Evolutionary conservation across 2,888 invertebrate genomes (phyloP), one percentile per base, ranked within the genome.

Genomic region (Drepana falcataria): DNA sequence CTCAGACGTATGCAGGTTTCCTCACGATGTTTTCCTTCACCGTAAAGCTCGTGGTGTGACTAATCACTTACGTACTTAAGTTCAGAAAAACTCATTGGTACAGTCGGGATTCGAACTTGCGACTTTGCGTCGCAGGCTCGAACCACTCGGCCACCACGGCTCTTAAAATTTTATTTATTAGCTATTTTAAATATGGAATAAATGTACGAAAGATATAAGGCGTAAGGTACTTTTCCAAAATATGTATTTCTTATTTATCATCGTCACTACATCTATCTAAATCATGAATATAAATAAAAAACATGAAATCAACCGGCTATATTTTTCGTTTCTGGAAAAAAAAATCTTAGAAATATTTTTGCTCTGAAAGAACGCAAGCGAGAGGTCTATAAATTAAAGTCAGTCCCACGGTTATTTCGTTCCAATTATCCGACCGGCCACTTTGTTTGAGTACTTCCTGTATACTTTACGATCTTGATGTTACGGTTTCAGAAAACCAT

Each of bases 391-490:
- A 57, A 62, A 59, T 61, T 57, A 63, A 58, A 49, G 51, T 47
- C 57, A 53, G 52, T 59, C 53, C 57, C 55, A 52, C 55, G 59
- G 55, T 55, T 58, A 66, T 66, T 63, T 61, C 54, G 61, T 60
- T 58, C 61, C 62, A 71, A 66, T 65, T 66, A 64, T 63, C 55
- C 61, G 40, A 48, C 51, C 44, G 40, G 48, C 51, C 44, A 44
- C 44, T 44, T 9, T 9, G 44, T 9, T 44, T 53, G 34, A 57
- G 54, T 56, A 63, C 56, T 66, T 68, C 54, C 53, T 51, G 51
- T 21, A 47, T 52, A 56, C 49, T 37, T 47, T 54, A 48, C 35
- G 0, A 41, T 40, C 47, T 51, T 6, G 3, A 6, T 34, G 21
- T 34, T 21, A 21, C 21, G 21, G 21, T 21, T 40, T 6, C 33